Base-by-base conservation (phyloP, 2,797 vertebrate species). In the Bufotes viridis region DNA sequence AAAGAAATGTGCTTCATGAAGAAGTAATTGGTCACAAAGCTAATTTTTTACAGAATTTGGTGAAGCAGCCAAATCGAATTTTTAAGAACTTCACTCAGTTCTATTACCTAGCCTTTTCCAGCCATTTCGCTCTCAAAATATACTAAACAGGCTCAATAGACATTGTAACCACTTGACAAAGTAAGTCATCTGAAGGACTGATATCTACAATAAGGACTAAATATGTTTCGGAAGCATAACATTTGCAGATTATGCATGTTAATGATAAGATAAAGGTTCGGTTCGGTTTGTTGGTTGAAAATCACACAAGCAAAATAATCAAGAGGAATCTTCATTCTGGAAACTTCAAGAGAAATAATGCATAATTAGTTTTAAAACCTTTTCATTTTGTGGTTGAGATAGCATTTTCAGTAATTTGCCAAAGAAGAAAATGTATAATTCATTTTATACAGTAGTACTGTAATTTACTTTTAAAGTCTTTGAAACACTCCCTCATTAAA, bases 391-490 rank as follows among this genome's bases (percentile, higher is more conserved):
- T 85, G 53, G 70, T 78, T 80, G 78, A 78, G 72, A 82, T 86
- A 69, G 81, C 55, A 60, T 80, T 89, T 80, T 89, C 65, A 76
- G 49, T 86, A 86, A 85, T 89, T 82, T 89, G 57, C 78, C 79
- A 82, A 82, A 78, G 74, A 87, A 79, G 55, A 84, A 89, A 89
- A 89, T 89, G 88, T 83, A 82, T 89, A 87, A 89, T 89, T 89
- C 84, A 89, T 89, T 87, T 86, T 89, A 72, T 89, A 87, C 85
- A 87, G 80, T 87, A 86, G 80, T 83, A 84, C 81, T 89, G 84
- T 89, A 89, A 89, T 89, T 82, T 89, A 72, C 88, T 89, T 89
- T 89, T 87, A 87, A 87, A 87, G 84, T 84, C 88, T 89, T 89
- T 87, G 88, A 89, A 89, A 87, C 86, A 87, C 83, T 89, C 81